Evolutionary conservation across 2,797 vertebrate genomes (phyloP), one percentile per base, ranked within the genome.

Genomic region (Sebastolobus alascanus): DNA sequence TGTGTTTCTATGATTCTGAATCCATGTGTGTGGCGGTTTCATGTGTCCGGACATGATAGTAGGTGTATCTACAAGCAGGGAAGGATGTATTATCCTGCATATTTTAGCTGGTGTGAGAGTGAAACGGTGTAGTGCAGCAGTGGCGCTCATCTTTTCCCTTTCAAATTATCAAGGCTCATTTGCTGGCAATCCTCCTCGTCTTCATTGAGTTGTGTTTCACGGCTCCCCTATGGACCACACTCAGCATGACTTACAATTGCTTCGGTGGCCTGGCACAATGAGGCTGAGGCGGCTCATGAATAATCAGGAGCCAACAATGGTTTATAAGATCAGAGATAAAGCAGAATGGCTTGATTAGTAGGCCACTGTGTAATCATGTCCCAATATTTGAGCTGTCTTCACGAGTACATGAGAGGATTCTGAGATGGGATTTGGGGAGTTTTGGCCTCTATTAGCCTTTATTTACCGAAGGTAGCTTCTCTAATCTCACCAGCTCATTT

Each of bases 151-250:
- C 77, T 75, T 67, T 43, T 69, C 55, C 38, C 65, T 82, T 33
- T 71, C 64, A 84, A 73, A 88, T 86, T 4, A 89, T 75, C 71
- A 73, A 67, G 74, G 37, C 85, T 87, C 79, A 87, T 90, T 89
- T 81, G 54, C 77, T 89, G 29, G 33, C 77, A 63, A n/a, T 85
- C 61, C 65, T 82, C 75, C 75, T 86, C 86, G 29, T 87, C 85
- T 83, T 87, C 77, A 70, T 84, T 89, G 78, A 63, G 83, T 77
- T 84, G 68, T 78, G 85, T 87, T 89, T 89, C 76, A 88, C 77
- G 10, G 80, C 79, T 89, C 91, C 89, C 88, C 68, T 11, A 75
- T 87, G 90, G 84, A 87, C 76, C 6, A 2, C 59, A 69, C 86
- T 78, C 86, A 73, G 83, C 84, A 64, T 64, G 83, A 81, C 75